A percentile compares a stretch with the other conserved stretches of the same genome.
Evolutionary conservation across 2,113 vertebrate species (phyloP).

Genomic region (Malurus melanocephalus): DNA sequence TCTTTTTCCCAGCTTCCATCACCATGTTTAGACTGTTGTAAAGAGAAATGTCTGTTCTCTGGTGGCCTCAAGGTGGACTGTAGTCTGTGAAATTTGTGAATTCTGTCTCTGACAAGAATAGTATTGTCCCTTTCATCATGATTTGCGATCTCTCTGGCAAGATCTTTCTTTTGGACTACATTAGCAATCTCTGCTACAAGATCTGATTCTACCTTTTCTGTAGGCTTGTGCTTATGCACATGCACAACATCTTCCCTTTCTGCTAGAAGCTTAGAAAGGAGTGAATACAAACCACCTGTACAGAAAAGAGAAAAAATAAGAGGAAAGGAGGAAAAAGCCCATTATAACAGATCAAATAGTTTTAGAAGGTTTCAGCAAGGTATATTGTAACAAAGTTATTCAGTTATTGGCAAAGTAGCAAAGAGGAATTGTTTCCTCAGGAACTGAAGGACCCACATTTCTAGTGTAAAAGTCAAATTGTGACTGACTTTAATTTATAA

Average conservation of each 20-base stretch:
- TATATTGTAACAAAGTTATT: not conserved
- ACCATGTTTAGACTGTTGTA: slow-evolving; percentile 61
- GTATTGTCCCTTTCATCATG: slow-evolving; percentile 75
- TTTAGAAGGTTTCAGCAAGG: slow-evolving; percentile 20
- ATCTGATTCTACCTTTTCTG: slow-evolving; percentile 80
- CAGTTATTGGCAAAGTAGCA: not conserved
- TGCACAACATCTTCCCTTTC: slow-evolving; percentile 85
- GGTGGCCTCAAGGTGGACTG: slow-evolving; percentile 81
- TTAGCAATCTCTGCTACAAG: slow-evolving; percentile 89
- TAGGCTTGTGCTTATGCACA: slow-evolving; percentile 83
- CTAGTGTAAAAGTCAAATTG: not conserved
- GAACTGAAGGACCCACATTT: not conserved
- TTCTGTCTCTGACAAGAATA: slow-evolving; percentile 89
- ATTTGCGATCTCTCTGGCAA: slow-evolving; percentile 73
- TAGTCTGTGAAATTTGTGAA: slow-evolving; percentile 93
- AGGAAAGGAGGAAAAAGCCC: not conserved
- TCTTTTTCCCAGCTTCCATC: slow-evolving; percentile 72
- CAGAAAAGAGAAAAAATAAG: slow-evolving; percentile 70
- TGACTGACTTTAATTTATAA: not conserved
- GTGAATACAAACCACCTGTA: slow-evolving; percentile 94
- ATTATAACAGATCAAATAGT: slow-evolving; percentile 4
- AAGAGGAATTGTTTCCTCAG: not conserved
- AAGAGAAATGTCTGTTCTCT: slow-evolving; percentile 73
- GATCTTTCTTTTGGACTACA: slow-evolving; percentile 88
- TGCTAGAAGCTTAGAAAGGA: slow-evolving; percentile 92